Evolutionary conservation across 2,888 invertebrate species (phyloP).

Genomic region (Eilema sororculum): DNA sequence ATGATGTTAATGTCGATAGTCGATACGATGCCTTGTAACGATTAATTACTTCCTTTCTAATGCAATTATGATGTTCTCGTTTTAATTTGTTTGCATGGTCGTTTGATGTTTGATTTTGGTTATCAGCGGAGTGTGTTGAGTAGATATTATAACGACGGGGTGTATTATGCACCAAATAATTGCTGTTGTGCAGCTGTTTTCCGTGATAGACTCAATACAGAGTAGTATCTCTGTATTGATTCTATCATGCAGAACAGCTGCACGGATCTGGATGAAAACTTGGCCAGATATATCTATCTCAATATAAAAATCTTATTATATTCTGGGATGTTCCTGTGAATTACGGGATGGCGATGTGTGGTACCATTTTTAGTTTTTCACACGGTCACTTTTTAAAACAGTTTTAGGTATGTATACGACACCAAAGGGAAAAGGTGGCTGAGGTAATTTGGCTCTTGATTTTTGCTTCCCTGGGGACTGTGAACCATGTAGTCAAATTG

Average conservation of each 20-base stretch:
- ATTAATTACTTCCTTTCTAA: slow-evolving; percentile 50
- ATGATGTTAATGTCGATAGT: slow-evolving; percentile 38
- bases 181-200: too few species aligned
- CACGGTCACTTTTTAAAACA: background rate
- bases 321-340: background rate
- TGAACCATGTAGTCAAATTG: background rate
- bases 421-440: background rate
- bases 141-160: background rate
- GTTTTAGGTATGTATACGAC: background rate
- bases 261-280: background rate
- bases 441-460: background rate
- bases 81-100: slow-evolving; percentile 22
- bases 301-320: too few species aligned
- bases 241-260: background rate
- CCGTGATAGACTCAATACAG: too few species aligned
- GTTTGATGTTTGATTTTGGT: background rate
- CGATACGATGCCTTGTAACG: slow-evolving; percentile 19
- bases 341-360: too few species aligned
- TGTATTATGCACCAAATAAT: background rate
- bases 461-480: background rate
- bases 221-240: too few species aligned
- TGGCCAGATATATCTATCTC: background rate
- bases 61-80: slow-evolving; percentile 38
- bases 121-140: background rate
- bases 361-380: too few species aligned